Base-by-base conservation (phyloP, 2,797 vertebrate species). In the Myotis daubentonii region DNA sequence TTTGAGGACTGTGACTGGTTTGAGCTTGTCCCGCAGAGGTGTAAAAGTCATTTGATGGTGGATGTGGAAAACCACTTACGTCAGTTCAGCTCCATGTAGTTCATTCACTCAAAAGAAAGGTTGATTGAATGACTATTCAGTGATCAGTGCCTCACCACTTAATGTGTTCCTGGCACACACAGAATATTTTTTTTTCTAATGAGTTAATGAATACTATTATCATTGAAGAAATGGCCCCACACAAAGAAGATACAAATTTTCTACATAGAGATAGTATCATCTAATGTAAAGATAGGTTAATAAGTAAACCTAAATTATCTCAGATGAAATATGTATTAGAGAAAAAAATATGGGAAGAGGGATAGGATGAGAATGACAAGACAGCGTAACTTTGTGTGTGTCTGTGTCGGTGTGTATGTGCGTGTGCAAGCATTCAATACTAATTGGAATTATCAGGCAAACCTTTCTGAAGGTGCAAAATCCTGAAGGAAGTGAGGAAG, bases 131-230 rank as follows among this genome's bases (percentile, higher is more conserved):
- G 30, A 16, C 55, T 80, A 6, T 8, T 33, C 10, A 22, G n/a
- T 33, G 20, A 30, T 51, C 41, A 23, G 0, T 30, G 12, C 38
- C n/a, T 80, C 16, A 36, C 4, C 30, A 6, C 68, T 80, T 30
- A 28, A 41, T 65, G 70, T 53, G 8, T 22, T 60, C 36, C 30
- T 75, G 23, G 6, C 33, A 87, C 36, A 62, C 3, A 47, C 1
- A 51, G 2, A 33, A 25, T 23, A 19, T 80, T 47, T 66, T 33
- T 8, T 8, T 78, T 82, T n/a, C 55, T 36, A 55, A 68, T 60
- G 13, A 1, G 0, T 17, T 68, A 33, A 30, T 53, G 3, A 1
- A 20, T 17, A n/a, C 8, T 33, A 2, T 66, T 22, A 33, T 1
- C 8, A 9, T 36, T 76, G 66, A 7, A 55, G 28, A 51, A 2